phyloP scores from a whole-genome alignment of 53 echinoderm and acorn worm genomes.

The Apostichopus leukothele region DNA sequence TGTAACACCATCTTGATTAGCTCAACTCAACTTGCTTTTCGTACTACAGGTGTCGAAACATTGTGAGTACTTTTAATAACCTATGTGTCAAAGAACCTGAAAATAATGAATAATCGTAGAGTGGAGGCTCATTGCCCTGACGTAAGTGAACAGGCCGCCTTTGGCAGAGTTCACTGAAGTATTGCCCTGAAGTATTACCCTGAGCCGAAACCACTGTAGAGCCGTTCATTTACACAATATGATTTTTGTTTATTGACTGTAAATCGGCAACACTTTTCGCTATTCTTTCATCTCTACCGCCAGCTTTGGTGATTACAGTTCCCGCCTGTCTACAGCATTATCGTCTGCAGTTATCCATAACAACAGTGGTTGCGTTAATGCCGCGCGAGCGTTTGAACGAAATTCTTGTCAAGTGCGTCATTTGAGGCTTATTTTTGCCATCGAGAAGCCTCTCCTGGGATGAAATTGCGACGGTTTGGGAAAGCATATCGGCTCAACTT shows the following conservation, averaged over 20 bases:
- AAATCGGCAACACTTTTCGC: constrained; percentile 27
- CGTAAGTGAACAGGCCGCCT: too few relatives aligned
- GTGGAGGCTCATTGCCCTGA: too few relatives aligned
- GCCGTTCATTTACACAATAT: background rate
- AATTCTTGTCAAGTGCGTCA: constrained; percentile 52
- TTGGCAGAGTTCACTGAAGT: too few relatives aligned
- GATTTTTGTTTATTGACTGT: background rate
- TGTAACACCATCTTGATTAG: too few relatives aligned
- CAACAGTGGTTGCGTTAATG: constrained; percentile 27
- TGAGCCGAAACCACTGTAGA: too few relatives aligned
- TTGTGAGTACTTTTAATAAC: too few relatives aligned
- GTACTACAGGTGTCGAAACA: too few relatives aligned
- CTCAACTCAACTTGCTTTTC: too few relatives aligned
- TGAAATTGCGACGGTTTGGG: constrained; percentile 26
- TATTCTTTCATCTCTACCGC: constrained; percentile 37
- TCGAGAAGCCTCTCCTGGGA: constrained; percentile 17
- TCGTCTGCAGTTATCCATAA: constrained; percentile 32
- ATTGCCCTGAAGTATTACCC: too few relatives aligned
- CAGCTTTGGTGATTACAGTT: constrained; percentile 35
- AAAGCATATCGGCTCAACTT: constrained; percentile 22
- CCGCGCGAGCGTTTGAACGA: constrained; percentile 35
- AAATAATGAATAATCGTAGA: too few relatives aligned
- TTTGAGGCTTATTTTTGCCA: constrained; percentile 57
- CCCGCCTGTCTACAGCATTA: constrained; percentile 44
- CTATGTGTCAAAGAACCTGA: too few relatives aligned